Base-by-base conservation (phyloP, 2,888 invertebrate genomes). In the Habrosyne pyritoides region DNA sequence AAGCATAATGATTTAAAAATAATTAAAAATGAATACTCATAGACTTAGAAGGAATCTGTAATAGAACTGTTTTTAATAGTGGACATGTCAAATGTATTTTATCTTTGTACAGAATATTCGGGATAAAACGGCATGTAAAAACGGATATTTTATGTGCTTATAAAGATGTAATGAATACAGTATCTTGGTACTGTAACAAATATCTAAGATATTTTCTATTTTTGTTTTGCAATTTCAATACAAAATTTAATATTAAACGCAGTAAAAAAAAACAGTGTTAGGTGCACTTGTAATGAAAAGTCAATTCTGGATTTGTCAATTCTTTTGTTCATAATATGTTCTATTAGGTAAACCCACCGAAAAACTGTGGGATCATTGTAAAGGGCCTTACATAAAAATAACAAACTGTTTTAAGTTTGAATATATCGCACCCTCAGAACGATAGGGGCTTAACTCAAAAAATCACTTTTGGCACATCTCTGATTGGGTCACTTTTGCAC, bases 21-120 rank as follows among this genome's bases (percentile, higher is more conserved):
- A 69, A 42, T 42, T n/a, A 42, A 42, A 73, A 71, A 72, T 73
- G 71, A 90, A 91, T 91, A 92, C 90, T 91, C 91, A 91, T 91
- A 89, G 84, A 77, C 67, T 77, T 81, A 85, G 73, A 72, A 50
- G 50, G 50, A 70, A 75, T 80, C 72, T 73, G 72, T 81, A 74
- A 68, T 75, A 72, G 69, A 71, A 50, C 28, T 50, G 30, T 50
- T 69, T 61, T 63, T 65, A 67, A 62, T 66, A 58, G 57, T 70
- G 62, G 61, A 62, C 68, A 66, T 60, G 28, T 28, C 26, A 28
- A 28, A 49, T n/a, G 10, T 49, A 28, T 24, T 48, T 21, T n/a
- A 24, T 22, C 3, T 49, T 18, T 22, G 26, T 49, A 48, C 12
- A 22, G 21, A 22, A 22, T 47, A 22, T 47, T 47, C 10, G 12